Evolutionary conservation across 2,888 invertebrate genomes (phyloP).

Genomic region (Lithodes maja): DNA sequence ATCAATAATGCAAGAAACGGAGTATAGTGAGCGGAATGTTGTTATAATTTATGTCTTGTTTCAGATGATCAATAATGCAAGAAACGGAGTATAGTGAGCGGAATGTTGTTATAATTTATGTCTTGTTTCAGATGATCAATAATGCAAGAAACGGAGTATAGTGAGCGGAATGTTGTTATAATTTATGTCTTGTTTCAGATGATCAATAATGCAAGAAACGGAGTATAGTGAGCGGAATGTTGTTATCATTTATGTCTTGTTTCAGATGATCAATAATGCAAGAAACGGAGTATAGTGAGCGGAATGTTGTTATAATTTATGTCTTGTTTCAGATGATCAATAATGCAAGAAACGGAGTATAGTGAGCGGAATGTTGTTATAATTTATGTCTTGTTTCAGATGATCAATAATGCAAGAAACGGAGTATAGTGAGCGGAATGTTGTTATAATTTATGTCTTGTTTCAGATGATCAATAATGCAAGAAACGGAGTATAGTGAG

Average conservation of each 20-base stretch:
- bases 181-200: constrained; percentile 78
- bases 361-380: no score
- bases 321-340: constrained; percentile 85
- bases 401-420: constrained; percentile 92
- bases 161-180: no score
- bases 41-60: constrained; percentile 69
- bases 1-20: constrained; percentile 90
- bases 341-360: no score
- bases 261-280: constrained; percentile 95
- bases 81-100: no score
- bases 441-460: no score
- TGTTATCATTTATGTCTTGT: constrained; percentile 53
- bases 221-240: no score
- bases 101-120: no score
- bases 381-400: constrained; percentile 76
- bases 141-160: constrained; percentile 81
- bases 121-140: constrained; percentile 85
- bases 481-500: no score
- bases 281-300: neutral
- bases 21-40: neutral
- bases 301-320: no score
- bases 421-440: neutral
- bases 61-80: constrained; percentile 97
- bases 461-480: constrained; percentile 95
- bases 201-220: constrained; percentile 99